These are phyloP conservation scores for Struthio camelus DNA, from an alignment of 2,113 vertebrate species.

Conservation along the genomic window DNA sequence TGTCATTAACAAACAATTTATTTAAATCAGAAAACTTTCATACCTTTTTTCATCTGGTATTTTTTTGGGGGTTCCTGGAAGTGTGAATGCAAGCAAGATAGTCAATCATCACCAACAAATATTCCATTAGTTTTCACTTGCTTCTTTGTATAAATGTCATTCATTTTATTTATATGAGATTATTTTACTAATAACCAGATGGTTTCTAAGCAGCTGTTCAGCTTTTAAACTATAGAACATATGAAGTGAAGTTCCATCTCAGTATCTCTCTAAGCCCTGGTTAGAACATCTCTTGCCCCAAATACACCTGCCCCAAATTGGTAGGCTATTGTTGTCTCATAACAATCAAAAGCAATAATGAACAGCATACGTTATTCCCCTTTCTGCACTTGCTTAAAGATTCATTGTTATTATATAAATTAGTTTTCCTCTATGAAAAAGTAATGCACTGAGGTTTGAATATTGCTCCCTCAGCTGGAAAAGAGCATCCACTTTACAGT, in stretches of 20 bases:
- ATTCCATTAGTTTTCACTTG: background rate
- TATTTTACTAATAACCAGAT: background rate
- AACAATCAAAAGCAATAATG: background rate
- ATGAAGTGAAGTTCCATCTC: background rate
- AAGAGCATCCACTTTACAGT: background rate
- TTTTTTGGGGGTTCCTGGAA: background rate
- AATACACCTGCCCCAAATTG: background rate
- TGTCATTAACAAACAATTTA: background rate
- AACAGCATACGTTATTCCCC: background rate
- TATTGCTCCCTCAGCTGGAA: background rate
- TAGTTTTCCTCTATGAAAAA: background rate
- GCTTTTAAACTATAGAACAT: background rate
- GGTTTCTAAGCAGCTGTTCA: background rate
- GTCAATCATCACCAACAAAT: background rate
- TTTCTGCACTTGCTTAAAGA: background rate
- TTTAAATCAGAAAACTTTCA: background rate
- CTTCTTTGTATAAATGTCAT: background rate
- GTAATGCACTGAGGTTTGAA: background rate
- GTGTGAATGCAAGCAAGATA: background rate
- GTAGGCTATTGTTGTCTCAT: background rate
- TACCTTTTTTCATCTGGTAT: rapidly evolving
- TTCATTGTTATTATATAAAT: background rate
- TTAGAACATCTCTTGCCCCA: background rate
- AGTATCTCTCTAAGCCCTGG: background rate
- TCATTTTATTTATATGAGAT: background rate